A percentile compares a stretch with the other conserved stretches of the same genome.
Evolutionary conservation across 2,888 invertebrate genomes (phyloP).

Genomic region (Eudemis profundana): DNA sequence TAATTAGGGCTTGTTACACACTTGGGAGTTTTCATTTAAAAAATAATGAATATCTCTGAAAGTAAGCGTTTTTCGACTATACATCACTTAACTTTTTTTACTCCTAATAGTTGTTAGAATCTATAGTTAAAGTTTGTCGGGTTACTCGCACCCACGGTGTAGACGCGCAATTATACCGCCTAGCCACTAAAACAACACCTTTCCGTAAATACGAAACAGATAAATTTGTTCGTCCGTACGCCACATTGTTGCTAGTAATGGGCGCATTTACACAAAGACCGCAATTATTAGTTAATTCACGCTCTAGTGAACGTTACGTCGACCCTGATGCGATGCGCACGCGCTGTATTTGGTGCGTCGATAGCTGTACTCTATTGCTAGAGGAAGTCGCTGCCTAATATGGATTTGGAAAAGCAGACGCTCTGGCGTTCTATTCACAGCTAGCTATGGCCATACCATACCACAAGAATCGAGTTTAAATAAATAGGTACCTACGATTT

Average conservation of each 20-base stretch:
- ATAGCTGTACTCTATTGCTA: constrained; percentile 54
- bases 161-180: too few species aligned
- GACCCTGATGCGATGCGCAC: constrained; percentile 63
- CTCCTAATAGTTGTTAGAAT: too few species aligned
- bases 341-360: constrained; percentile 65
- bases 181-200: neutral
- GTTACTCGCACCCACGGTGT: too few species aligned
- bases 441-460: neutral
- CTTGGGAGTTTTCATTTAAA: too few species aligned
- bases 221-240: constrained; percentile 8
- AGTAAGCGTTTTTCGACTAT: too few species aligned
- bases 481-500: neutral
- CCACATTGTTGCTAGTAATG: constrained; percentile 17
- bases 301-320: constrained; percentile 64
- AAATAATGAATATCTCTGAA: too few species aligned
- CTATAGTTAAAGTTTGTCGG: too few species aligned
- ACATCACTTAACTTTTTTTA: too few species aligned
- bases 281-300: constrained; percentile 47
- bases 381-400: constrained; percentile 42
- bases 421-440: neutral
- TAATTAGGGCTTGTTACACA: too few species aligned
- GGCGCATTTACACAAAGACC: constrained; percentile 31
- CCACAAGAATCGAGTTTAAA: neutral
- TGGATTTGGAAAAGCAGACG: constrained; percentile 28
- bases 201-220: constrained; percentile 1